Evolutionary conservation across 1,140 invertebrate genomes (phyloP).

Genomic region (Diploscapter pachys): DNA sequence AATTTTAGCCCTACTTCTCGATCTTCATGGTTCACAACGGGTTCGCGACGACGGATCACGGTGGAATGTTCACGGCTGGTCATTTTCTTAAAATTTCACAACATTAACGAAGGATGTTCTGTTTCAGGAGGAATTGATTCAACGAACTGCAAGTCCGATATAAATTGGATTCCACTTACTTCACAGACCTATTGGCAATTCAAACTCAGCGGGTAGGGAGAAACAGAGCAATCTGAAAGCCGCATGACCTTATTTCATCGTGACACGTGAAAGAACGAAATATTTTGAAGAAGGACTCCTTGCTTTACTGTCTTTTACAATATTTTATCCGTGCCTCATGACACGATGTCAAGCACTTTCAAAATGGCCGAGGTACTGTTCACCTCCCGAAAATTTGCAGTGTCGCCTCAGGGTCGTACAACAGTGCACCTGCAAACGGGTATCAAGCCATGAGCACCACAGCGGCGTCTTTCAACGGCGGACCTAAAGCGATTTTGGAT

Average conservation of each 20-base stretch:
- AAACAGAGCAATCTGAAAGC: no score
- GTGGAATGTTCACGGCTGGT: slow-evolving; percentile 44
- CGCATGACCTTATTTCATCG: no score
- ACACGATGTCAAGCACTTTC: background rate
- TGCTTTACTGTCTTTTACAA: no score
- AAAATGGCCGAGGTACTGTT: background rate
- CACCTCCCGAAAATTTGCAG: background rate
- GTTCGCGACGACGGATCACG: slow-evolving; percentile 23
- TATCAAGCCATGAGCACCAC: slow-evolving; percentile 27
- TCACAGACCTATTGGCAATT: slow-evolving; percentile 46
- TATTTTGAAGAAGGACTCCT: no score
- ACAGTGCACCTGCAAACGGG: slow-evolving; percentile 1
- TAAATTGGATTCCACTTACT: slow-evolving; percentile 34
- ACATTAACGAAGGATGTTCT: background rate
- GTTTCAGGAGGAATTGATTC: slow-evolving; percentile 28
- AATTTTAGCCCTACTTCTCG: slow-evolving; percentile 42
- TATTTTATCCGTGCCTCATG: background rate
- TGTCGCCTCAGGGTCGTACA: slow-evolving; percentile 10
- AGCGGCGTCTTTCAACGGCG: slow-evolving; percentile 31
- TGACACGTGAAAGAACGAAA: no score
- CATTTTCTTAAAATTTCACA: background rate
- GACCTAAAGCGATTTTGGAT: slow-evolving; percentile 33
- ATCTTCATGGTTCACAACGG: slow-evolving; percentile 38
- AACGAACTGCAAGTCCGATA: slow-evolving; percentile 27
- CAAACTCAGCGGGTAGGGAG: slow-evolving; percentile 24